A percentile compares a stretch with the other conserved stretches of the same genome.
These are phyloP conservation scores for Eira barbara DNA, from an alignment of 2,113 vertebrate genomes.

Conservation along the genomic window DNA sequence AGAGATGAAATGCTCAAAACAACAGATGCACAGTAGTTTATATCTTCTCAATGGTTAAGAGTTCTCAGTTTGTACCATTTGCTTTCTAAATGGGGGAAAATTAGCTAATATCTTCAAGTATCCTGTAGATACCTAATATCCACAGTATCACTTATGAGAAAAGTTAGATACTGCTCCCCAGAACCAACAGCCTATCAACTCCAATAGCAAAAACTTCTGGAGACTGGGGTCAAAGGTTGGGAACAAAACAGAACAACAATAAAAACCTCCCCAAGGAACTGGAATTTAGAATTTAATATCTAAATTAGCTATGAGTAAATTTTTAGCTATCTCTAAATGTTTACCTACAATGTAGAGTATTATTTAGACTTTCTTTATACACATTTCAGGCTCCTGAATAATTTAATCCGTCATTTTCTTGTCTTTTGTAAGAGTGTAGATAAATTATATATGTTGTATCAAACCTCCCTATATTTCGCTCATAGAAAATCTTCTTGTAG, in stretches of 20 bases:
- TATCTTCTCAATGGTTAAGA: neutral
- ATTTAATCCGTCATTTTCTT: conserved; percentile 35
- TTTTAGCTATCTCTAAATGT: neutral
- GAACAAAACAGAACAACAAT: neutral
- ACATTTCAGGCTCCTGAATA: conserved; percentile 24
- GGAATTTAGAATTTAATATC: neutral
- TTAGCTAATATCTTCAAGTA: neutral
- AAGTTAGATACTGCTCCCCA: neutral
- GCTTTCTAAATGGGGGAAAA: neutral
- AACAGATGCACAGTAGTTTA: neutral
- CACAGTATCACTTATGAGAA: neutral
- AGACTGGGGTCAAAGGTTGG: neutral
- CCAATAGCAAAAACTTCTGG: neutral
- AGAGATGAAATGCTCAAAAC: neutral
- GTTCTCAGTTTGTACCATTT: neutral
- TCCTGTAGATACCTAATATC: neutral
- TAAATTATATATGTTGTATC: conserved; percentile 10
- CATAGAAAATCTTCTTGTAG: neutral
- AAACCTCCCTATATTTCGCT: neutral
- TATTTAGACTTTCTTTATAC: conserved; percentile 37
- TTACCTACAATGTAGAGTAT: neutral
- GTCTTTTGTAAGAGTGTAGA: conserved; percentile 9
- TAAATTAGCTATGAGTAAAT: neutral
- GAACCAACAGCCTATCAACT: neutral
- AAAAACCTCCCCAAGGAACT: neutral